These are phyloP conservation scores for Sterrhoptilus dennistouni DNA, from an alignment of 2,113 vertebrate genomes.

Conservation along the genomic window DNA sequence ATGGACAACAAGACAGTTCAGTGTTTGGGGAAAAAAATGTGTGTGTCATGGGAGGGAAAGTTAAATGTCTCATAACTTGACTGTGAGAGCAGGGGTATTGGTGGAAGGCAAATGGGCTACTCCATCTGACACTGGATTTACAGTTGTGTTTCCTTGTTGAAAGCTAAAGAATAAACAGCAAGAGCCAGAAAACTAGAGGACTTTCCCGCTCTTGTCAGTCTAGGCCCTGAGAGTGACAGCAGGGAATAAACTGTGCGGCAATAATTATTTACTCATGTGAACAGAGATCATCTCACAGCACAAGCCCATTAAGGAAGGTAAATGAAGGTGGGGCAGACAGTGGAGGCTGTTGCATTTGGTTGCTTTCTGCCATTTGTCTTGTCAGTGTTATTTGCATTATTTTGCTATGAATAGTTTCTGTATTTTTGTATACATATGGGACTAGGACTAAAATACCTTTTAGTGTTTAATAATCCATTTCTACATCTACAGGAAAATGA, in stretches of 20 bases:
- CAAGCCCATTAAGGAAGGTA: not conserved
- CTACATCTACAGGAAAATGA: not conserved
- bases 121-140: not conserved
- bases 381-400: not conserved
- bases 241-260: not conserved
- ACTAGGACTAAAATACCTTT: not conserved
- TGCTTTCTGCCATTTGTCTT: not conserved
- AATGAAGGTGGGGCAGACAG: not conserved
- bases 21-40: rapidly evolving
- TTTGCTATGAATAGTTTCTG: not conserved
- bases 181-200: not conserved
- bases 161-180: not conserved
- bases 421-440: not conserved
- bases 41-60: not conserved
- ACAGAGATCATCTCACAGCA: not conserved
- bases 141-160: not conserved
- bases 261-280: not conserved
- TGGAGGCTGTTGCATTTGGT: not conserved
- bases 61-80: not conserved
- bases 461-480: not conserved
- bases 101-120: not conserved
- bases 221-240: not conserved
- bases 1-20: not conserved
- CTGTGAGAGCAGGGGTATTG: not conserved
- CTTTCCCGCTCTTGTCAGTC: not conserved